A percentile compares a stretch with the other conserved stretches of the same genome.
Conservation (phyloP, 30 jellyfish, hydroid and myxozoan species). For the Mastigias papua region DNA sequence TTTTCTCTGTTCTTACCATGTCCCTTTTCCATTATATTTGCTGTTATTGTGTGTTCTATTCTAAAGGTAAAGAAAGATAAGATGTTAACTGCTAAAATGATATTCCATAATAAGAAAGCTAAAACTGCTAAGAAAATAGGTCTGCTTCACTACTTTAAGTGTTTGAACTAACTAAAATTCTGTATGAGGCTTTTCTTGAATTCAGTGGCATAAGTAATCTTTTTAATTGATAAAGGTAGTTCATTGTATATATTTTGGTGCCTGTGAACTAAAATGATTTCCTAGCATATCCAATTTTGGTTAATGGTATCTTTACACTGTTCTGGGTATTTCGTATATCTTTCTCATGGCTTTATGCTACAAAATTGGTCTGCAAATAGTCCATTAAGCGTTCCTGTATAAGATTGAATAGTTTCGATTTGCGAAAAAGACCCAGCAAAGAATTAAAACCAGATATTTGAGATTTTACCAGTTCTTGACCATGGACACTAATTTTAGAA, state of each 20-base stretch:
- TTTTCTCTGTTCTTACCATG: too few species aligned
- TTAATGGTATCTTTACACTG: background rate
- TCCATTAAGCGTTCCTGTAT: too few species aligned
- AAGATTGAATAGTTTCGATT: too few species aligned
- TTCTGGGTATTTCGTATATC: background rate
- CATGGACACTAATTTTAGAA: too few species aligned
- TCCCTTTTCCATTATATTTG: too few species aligned
- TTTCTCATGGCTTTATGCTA: background rate
- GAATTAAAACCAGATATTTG: too few species aligned
- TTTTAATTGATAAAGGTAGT: background rate
- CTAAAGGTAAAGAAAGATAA: background rate
- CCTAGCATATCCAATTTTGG: background rate
- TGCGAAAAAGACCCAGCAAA: too few species aligned
- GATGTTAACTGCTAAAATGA: background rate
- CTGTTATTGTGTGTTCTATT: background rate
- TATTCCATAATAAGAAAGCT: background rate
- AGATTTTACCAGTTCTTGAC: too few species aligned
- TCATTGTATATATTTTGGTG: background rate
- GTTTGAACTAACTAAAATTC: background rate
- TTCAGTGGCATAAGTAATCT: background rate
- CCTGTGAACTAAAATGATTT: background rate
- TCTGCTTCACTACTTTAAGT: background rate
- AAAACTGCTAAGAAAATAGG: background rate
- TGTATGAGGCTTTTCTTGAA: background rate
- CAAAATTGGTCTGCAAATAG: too few species aligned